Evolutionary conservation across 2,888 invertebrate species (phyloP).

Genomic region (Taenaris catops): DNA sequence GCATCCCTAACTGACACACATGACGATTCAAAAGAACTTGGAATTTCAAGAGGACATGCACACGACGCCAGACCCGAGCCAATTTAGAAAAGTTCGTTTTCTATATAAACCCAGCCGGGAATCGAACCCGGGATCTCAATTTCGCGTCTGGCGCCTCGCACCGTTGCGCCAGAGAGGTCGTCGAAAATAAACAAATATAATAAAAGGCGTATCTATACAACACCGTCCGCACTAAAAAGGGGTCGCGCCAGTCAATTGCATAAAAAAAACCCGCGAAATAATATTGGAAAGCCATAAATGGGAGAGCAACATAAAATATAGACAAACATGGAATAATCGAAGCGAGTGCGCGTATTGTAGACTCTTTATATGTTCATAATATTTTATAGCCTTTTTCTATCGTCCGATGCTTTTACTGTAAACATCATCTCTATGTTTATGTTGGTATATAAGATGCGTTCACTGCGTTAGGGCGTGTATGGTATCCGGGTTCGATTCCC

Average conservation of each 20-base stretch:
- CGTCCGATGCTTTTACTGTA: constrained; percentile 54
- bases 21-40: too few relatives aligned
- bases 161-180: too few relatives aligned
- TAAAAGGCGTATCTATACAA: constrained; percentile 36
- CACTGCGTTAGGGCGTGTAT: too few relatives aligned
- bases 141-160: too few relatives aligned
- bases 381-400: constrained; percentile 59
- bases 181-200: too few relatives aligned
- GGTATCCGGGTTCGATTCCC: background rate
- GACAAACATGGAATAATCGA: constrained; percentile 68
- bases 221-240: constrained; percentile 26
- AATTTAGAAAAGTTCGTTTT: too few relatives aligned
- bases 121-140: too few relatives aligned
- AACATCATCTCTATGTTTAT: constrained; percentile 21
- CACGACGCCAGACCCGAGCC: too few relatives aligned
- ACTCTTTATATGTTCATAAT: constrained; percentile 69
- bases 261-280: constrained; percentile 71
- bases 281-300: constrained; percentile 73
- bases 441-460: background rate
- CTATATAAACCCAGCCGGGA: too few relatives aligned
- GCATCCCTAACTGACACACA: too few relatives aligned
- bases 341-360: constrained; percentile 70
- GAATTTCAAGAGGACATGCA: too few relatives aligned
- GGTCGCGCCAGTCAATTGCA: constrained; percentile 44
- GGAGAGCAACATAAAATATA: constrained; percentile 67